These are phyloP conservation scores for Hippolais icterina DNA, from an alignment of 2,113 vertebrate species.

Conservation along the genomic window DNA sequence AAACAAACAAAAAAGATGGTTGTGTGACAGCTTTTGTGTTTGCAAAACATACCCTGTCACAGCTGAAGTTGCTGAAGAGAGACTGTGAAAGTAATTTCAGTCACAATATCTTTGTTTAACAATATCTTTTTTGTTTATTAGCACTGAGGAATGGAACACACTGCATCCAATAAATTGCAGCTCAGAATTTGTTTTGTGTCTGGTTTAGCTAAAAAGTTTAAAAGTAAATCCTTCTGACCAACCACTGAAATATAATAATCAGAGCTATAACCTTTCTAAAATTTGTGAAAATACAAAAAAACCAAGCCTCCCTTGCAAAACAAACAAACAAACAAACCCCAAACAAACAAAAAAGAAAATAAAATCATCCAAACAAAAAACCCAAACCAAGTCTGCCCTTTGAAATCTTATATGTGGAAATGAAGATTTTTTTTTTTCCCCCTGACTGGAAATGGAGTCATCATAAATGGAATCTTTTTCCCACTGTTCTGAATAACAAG, in stretches of 20 bases:
- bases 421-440: neutral
- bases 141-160: neutral
- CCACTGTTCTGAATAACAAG: neutral
- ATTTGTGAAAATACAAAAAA: neutral
- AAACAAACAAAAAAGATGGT: neutral
- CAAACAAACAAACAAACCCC: neutral
- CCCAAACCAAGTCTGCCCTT: neutral
- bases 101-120: neutral
- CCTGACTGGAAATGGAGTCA: neutral
- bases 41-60: neutral
- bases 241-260: neutral
- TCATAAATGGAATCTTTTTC: neutral
- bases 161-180: neutral
- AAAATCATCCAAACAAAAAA: neutral
- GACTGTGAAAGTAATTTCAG: neutral
- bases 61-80: neutral
- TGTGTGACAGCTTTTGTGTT: neutral
- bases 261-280: neutral
- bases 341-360: neutral
- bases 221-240: neutral
- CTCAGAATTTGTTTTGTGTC: neutral
- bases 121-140: neutral
- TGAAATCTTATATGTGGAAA: neutral
- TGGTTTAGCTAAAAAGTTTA: neutral
- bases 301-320: rapidly evolving